Evolutionary conservation across 1,140 invertebrate genomes (phyloP).

Genomic region (Aphidius ervi): DNA sequence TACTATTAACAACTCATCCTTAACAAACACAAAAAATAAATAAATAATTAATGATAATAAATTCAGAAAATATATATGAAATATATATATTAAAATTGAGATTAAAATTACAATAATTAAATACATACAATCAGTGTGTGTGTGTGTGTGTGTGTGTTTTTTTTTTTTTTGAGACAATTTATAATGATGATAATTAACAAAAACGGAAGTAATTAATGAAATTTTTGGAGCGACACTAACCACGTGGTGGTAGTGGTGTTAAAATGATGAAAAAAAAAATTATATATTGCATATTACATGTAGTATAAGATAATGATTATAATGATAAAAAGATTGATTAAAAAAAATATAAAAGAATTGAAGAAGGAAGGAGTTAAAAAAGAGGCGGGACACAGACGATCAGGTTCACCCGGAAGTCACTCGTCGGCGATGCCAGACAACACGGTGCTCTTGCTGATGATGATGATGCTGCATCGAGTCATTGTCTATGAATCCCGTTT

Average conservation of each 20-base stretch:
- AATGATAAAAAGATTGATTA: not conserved
- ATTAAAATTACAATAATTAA: too few relatives aligned
- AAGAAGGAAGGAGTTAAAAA: constrained; percentile 1
- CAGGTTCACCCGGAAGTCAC: constrained; percentile 27
- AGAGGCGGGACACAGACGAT: not conserved
- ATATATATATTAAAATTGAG: too few relatives aligned
- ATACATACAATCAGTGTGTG: too few relatives aligned
- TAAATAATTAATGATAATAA: too few relatives aligned
- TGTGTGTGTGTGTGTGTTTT: too few relatives aligned
- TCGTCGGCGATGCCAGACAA: constrained; percentile 3
- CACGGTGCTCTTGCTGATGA: not conserved
- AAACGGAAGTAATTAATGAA: constrained; percentile 3
- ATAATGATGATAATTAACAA: not conserved
- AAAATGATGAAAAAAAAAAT: too few relatives aligned
- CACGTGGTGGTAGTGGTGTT: not conserved
- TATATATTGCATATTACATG: too few relatives aligned
- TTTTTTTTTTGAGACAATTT: too few relatives aligned
- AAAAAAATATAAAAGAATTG: constrained; percentile 1
- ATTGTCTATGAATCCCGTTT: constrained; percentile 36
- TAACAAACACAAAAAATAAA: too few relatives aligned
- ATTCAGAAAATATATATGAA: too few relatives aligned
- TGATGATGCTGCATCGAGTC: constrained; percentile 13
- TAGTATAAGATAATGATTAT: too few relatives aligned
- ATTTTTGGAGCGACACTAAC: constrained; percentile 8
- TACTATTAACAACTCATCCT: too few relatives aligned